A percentile compares a stretch with the other conserved stretches of the same genome.
Conservation (phyloP, 2,888 invertebrate species). For the Taphrorychus bicolor region DNA sequence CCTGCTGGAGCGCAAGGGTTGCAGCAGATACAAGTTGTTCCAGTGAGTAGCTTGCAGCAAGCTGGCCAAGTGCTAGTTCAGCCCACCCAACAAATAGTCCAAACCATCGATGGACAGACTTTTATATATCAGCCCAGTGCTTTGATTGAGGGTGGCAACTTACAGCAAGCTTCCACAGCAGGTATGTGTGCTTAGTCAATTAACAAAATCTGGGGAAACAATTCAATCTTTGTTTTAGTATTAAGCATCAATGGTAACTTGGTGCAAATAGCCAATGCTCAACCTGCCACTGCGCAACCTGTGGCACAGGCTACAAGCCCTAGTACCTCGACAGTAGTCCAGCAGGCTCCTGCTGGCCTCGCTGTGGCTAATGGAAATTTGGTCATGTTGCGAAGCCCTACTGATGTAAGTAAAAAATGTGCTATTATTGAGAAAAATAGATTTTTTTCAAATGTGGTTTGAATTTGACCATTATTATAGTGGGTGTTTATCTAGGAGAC, state of each 20-base stretch:
- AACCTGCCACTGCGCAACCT: slow-evolving; percentile 52
- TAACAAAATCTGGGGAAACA: neutral
- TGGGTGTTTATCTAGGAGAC: too few relatives aligned
- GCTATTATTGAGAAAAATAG: neutral
- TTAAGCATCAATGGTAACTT: slow-evolving; percentile 80
- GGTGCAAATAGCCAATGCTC: slow-evolving; percentile 69
- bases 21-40: slow-evolving; percentile 77
- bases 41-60: slow-evolving; percentile 71
- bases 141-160: slow-evolving; percentile 63
- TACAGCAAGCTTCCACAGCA: slow-evolving; percentile 67
- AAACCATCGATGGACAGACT: slow-evolving; percentile 92
- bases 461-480: too few relatives aligned
- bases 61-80: slow-evolving; percentile 69
- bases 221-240: slow-evolving; percentile 64
- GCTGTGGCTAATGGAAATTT: slow-evolving; percentile 75
- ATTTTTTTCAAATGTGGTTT: too few relatives aligned
- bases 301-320: slow-evolving; percentile 56
- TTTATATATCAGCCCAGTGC: slow-evolving; percentile 85
- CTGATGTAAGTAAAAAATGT: slow-evolving; percentile 54
- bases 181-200: neutral
- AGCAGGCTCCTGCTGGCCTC: slow-evolving; percentile 59
- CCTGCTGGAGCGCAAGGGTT: slow-evolving; percentile 62
- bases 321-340: slow-evolving; percentile 59
- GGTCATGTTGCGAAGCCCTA: slow-evolving; percentile 71
- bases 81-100: slow-evolving; percentile 76